phyloP scores from a whole-genome alignment of 2,797 vertebrate genomes.

The Myripristis jacobus region DNA sequence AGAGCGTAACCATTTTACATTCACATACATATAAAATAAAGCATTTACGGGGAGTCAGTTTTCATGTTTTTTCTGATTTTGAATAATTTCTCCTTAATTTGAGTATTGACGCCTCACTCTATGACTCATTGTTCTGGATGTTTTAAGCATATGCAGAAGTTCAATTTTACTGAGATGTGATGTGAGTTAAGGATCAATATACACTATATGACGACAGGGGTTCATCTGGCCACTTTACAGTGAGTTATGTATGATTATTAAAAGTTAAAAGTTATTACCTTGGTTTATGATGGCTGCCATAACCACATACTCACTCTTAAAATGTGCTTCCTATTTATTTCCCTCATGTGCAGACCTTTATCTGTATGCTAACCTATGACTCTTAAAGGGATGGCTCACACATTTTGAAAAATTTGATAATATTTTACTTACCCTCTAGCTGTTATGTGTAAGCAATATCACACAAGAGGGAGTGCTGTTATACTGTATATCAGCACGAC shows the following conservation, averaged over 20 bases:
- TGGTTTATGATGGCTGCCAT: constrained; percentile 4
- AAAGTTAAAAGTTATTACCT: constrained; percentile 11
- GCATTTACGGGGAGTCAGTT: not conserved
- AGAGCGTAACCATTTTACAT: constrained; percentile 44
- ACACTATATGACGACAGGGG: not conserved
- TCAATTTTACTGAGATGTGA: not conserved
- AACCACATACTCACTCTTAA: not conserved
- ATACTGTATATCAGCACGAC: no score
- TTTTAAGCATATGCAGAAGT: not conserved
- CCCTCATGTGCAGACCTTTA: no score
- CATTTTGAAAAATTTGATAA: no score
- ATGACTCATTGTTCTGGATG: not conserved
- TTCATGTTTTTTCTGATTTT: not conserved
- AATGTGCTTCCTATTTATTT: no score
- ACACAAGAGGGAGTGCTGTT: no score
- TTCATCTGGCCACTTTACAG: constrained; percentile 16
- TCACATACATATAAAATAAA: constrained; percentile 18
- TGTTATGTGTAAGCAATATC: no score
- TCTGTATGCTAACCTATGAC: no score
- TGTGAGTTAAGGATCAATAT: no score
- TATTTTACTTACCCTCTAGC: no score
- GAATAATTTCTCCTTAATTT: constrained; percentile 5
- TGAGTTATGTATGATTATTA: constrained; percentile 3
- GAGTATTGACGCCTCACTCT: not conserved
- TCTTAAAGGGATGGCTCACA: no score